Evolutionary conservation across 2,888 invertebrate species (phyloP).

Genomic region (Pedicia rivosa): DNA sequence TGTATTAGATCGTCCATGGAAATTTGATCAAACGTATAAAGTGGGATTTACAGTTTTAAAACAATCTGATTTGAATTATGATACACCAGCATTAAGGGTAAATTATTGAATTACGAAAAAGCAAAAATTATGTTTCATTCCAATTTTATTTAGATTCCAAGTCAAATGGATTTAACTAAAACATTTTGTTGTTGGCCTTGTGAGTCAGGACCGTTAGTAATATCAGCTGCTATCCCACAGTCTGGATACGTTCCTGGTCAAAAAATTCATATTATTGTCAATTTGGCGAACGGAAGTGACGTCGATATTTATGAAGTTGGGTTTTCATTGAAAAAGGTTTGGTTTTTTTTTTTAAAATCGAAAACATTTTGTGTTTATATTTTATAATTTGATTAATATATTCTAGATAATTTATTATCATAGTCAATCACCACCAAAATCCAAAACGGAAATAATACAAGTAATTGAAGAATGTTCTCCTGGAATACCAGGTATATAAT

Average conservation of each 20-base stretch:
- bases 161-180: slow-evolving; percentile 11
- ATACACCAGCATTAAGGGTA: slow-evolving; percentile 24
- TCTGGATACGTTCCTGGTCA: slow-evolving; percentile 28
- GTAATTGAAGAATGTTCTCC: slow-evolving; percentile 21
- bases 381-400: no score
- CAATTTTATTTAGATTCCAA: no score
- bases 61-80: slow-evolving; percentile 55
- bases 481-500: no score
- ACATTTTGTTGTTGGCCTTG: slow-evolving; percentile 23
- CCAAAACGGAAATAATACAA: slow-evolving; percentile 21
- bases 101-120: no score
- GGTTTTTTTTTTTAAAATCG: no score
- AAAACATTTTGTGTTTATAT: no score
- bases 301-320: slow-evolving; percentile 31
- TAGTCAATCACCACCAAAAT: slow-evolving; percentile 20
- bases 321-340: slow-evolving; percentile 19
- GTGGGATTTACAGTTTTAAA: slow-evolving; percentile 62
- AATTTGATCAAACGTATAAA: slow-evolving; percentile 41
- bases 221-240: slow-evolving; percentile 21
- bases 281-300: slow-evolving; percentile 40
- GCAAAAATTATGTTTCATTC: no score
- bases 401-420: slow-evolving; percentile 21
- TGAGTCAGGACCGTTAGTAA: slow-evolving; percentile 17
- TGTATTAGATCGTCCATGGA: slow-evolving; percentile 40
- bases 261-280: slow-evolving; percentile 25